Percentiles rank a stretch among this genome's conserved stretches.
phyloP scores from a whole-genome alignment of 2,113 vertebrate species.

The Serilophus lunatus region DNA sequence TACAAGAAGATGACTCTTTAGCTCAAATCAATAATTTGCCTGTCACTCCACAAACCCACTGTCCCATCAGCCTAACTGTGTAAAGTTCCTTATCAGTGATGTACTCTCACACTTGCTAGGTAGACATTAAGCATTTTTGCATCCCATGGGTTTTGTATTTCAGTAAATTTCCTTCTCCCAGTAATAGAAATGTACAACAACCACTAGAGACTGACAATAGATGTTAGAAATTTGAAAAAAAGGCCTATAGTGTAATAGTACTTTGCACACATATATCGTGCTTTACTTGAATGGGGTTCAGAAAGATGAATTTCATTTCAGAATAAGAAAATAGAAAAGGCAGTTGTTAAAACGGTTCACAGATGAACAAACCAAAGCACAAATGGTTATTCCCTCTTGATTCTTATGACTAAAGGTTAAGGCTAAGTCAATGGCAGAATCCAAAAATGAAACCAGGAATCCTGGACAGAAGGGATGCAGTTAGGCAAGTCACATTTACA shows the following conservation, averaged over 20 bases:
- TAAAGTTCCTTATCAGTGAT: neutral
- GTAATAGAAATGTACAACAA: neutral
- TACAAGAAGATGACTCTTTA: neutral
- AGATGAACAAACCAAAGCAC: neutral
- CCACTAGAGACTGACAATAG: neutral
- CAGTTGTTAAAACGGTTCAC: neutral
- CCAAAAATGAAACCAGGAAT: neutral
- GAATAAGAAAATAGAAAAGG: neutral
- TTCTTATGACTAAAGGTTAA: neutral
- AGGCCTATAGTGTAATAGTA: neutral
- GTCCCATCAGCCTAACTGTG: neutral
- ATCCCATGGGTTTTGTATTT: neutral
- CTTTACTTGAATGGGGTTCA: neutral
- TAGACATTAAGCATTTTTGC: neutral
- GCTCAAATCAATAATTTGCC: constrained; percentile 4
- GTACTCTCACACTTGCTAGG: neutral
- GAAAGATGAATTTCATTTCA: neutral
- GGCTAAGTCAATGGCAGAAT: neutral
- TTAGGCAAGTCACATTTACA: neutral
- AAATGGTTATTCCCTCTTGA: neutral
- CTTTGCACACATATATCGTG: neutral
- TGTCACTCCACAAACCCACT: neutral
- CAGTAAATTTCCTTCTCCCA: neutral
- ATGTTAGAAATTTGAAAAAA: neutral
- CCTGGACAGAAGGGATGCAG: neutral